A percentile compares a stretch with the other conserved stretches of the same genome.
phyloP scores from a whole-genome alignment of 2,888 invertebrate species.

The Aphodius granarius region DNA sequence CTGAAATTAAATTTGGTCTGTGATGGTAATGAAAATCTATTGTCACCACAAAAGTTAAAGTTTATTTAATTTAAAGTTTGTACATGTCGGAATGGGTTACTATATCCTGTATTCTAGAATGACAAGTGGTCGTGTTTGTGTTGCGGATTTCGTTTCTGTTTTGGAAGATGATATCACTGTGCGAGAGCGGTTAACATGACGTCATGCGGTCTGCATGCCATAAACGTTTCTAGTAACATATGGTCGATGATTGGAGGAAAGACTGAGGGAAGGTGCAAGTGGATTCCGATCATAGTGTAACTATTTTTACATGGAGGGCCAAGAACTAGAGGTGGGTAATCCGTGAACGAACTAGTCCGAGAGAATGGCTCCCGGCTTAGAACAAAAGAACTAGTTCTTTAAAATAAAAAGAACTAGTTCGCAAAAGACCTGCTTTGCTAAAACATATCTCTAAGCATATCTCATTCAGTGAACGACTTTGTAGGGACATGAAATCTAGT shows the following conservation, averaged over 20 bases:
- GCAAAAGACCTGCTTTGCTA: no score
- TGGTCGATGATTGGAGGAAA: background rate
- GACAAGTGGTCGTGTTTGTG: background rate
- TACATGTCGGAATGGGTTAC: background rate
- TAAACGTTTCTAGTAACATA: background rate
- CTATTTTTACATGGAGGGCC: no score
- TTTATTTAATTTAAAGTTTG: background rate
- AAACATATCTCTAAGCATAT: no score
- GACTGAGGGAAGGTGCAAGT: background rate
- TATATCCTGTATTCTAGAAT: background rate
- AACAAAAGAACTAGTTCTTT: no score
- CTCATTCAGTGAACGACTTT: no score
- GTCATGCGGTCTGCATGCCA: slow-evolving; percentile 9
- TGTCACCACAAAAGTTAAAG: background rate
- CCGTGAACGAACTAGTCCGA: no score
- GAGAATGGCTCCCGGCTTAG: no score
- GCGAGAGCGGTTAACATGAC: slow-evolving; percentile 7
- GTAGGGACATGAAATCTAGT: no score
- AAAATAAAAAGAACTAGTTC: no score
- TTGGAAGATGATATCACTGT: slow-evolving; percentile 16
- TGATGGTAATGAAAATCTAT: background rate
- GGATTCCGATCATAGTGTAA: no score
- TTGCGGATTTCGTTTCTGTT: slow-evolving; percentile 5
- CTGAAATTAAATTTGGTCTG: background rate
- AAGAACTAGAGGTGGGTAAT: no score